These are phyloP conservation scores for Orientallactaga sibirica DNA, from an alignment of 2,797 vertebrate species.

Conservation along the genomic window DNA sequence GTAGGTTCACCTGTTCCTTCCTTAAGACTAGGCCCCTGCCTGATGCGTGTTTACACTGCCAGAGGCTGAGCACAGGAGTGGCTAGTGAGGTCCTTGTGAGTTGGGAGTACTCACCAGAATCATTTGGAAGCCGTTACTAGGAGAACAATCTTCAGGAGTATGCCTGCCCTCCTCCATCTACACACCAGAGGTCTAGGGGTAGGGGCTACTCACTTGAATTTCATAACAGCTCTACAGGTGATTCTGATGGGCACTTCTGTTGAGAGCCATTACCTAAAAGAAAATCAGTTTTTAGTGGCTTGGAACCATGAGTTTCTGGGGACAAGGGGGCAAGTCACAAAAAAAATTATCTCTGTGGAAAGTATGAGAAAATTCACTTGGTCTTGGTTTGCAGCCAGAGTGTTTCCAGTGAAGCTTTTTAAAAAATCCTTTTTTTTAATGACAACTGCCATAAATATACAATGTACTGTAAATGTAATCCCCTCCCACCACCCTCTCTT, in stretches of 20 bases:
- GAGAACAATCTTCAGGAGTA: background rate
- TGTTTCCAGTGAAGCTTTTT: slow-evolving; percentile 24
- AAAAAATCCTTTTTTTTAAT: too few species aligned
- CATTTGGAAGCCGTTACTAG: background rate
- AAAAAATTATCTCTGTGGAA: slow-evolving; percentile 55
- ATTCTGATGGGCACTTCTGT: background rate
- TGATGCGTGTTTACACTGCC: too few species aligned
- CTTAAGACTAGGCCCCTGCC: background rate
- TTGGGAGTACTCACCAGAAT: background rate
- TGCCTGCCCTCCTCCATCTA: background rate
- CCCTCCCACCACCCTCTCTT: background rate
- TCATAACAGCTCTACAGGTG: background rate
- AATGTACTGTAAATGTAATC: too few species aligned
- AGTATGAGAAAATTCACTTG: slow-evolving; percentile 14
- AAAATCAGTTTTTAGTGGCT: background rate
- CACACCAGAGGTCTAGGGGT: background rate
- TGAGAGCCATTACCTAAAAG: background rate
- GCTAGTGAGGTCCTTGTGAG: background rate
- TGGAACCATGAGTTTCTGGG: slow-evolving; percentile 61
- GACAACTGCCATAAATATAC: too few species aligned
- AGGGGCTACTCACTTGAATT: background rate
- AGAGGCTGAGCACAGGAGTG: background rate
- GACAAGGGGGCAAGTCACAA: slow-evolving; percentile 71
- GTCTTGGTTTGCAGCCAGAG: slow-evolving; percentile 37
- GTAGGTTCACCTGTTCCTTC: slow-evolving; percentile 59